Base-by-base conservation (phyloP, 2,797 vertebrate genomes). In the Manis crassicaudata region DNA sequence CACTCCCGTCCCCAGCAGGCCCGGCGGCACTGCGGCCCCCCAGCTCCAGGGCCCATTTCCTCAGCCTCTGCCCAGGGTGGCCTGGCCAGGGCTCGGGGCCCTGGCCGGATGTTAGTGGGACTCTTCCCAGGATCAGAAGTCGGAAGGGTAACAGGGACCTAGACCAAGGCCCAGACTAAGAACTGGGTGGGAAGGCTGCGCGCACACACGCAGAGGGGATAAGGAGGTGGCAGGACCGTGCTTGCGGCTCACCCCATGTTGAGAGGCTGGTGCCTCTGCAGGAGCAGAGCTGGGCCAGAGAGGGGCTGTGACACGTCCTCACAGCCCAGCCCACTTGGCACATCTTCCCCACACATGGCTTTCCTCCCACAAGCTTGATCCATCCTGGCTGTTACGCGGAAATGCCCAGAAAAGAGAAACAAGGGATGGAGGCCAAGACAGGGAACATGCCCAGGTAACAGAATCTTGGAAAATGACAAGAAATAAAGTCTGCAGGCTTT, bases 401-500 rank as follows among this genome's bases (percentile, higher is more conserved):
- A 89, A 92, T 62, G 62, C 12, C 73, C 62, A 62, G 37, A 54
- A 58, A 17, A 81, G 73, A 77, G 43, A 40, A 56, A 54, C 54
- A 56, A 77, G 5, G 17, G 25, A 8, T n/a, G 6, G 35, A 76
- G 5, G 52, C 83, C 43, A 73, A 82, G 16, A 80, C 12, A 76
- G 23, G 37, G 65, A 75, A 43, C 37, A 54, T 73, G 35, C 46
- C 7, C 40, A 40, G 75, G 23, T 7, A 67, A 95, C 1, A 50
- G 40, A 60, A 67, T 85, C n/a, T 62, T 85, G 20, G 68, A 77
- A 93, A 77, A 86, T 40, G 21, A 81, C 23, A 89, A 95, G 81
- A 75, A 84, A 77, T 63, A 58, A 76, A 84, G 58, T 50, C n/a
- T 82, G 32, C 76, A 91, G 73, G 23, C 37, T 82, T 18, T 86